A percentile compares a stretch with the other conserved stretches of the same genome.
phyloP scores from a whole-genome alignment of 2,888 invertebrate species.

The Lasioglossum pauxillum region DNA sequence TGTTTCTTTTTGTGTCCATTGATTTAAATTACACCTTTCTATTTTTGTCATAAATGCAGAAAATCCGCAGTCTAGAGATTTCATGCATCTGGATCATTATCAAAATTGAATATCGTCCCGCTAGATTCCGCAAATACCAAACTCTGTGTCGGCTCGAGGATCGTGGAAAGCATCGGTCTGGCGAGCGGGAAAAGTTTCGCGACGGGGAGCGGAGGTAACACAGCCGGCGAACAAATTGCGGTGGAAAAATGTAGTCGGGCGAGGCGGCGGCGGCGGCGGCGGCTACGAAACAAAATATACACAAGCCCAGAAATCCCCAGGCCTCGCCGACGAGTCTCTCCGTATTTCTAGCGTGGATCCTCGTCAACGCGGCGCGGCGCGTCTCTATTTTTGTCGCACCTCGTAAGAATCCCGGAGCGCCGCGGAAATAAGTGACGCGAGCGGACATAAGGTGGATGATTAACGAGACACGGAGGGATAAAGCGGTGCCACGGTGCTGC shows the following conservation, averaged over 20 bases:
- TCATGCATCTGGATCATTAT: background rate
- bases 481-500: constrained; percentile 30
- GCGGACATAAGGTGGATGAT: constrained; percentile 49
- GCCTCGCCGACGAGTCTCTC: constrained; percentile 6
- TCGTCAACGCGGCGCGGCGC: constrained; percentile 64
- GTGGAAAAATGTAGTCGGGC: constrained; percentile 1
- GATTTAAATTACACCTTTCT: no score
- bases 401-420: constrained; percentile 40
- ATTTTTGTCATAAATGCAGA: no score
- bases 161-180: background rate
- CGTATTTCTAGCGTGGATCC: constrained; percentile 51
- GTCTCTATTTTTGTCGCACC: constrained; percentile 74
- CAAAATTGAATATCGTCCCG: background rate
- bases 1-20: no score
- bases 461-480: constrained; percentile 61
- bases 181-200: background rate
- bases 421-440: constrained; percentile 66
- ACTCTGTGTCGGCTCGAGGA: background rate
- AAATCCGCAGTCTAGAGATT: no score
- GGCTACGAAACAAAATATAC: background rate
- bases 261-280: background rate
- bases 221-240: constrained; percentile 6
- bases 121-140: background rate
- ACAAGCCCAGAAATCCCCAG: constrained; percentile 6
- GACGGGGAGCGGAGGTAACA: background rate